A percentile compares a stretch with the other conserved stretches of the same genome.
These are phyloP conservation scores for Calidris pygmaea DNA, from an alignment of 2,113 vertebrate genomes.

Conservation along the genomic window DNA sequence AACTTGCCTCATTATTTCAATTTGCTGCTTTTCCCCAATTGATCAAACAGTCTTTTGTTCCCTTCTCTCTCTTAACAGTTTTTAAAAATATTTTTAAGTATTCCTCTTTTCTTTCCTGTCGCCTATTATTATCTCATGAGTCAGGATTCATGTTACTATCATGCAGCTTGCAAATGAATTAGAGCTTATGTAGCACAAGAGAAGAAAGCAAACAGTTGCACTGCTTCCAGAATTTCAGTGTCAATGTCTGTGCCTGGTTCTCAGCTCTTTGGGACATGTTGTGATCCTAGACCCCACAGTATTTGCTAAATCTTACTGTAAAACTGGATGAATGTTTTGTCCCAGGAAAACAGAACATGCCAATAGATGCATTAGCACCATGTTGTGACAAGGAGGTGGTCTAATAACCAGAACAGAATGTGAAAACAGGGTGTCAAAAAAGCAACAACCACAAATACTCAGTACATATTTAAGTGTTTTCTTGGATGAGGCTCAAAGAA, in stretches of 20 bases:
- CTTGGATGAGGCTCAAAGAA: background rate
- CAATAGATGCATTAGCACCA: background rate
- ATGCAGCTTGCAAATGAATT: background rate
- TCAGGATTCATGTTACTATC: background rate
- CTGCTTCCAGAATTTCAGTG: background rate
- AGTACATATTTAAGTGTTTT: background rate
- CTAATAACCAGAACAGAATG: background rate
- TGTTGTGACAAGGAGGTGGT: background rate
- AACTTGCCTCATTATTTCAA: background rate
- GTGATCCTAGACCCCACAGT: background rate
- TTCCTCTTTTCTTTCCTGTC: background rate
- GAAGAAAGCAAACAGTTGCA: background rate
- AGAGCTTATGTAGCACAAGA: background rate
- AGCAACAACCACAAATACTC: background rate
- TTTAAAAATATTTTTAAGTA: background rate
- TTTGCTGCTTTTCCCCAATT: background rate
- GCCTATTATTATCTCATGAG: background rate
- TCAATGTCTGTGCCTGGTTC: background rate
- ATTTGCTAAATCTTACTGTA: background rate
- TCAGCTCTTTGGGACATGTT: background rate
- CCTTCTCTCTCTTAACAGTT: background rate
- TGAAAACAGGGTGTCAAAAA: background rate
- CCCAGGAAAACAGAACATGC: background rate
- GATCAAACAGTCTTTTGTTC: background rate
- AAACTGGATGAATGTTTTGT: background rate